Conservation (phyloP, 2,113 vertebrate species). For the Eurystomus gularis region DNA sequence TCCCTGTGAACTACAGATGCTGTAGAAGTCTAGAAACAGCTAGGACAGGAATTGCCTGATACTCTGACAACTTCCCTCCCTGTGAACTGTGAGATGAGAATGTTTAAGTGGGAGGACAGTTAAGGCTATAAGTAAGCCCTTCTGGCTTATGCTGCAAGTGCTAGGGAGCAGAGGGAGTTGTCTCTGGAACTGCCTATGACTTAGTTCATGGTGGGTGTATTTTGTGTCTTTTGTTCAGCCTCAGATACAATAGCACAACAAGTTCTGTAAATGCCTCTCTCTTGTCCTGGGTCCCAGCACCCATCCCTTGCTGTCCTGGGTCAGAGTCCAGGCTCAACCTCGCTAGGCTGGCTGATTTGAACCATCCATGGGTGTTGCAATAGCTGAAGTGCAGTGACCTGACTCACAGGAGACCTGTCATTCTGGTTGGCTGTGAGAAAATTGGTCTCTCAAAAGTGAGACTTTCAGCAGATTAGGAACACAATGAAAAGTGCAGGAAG, state of each 20-base stretch:
- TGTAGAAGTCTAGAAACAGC: background rate
- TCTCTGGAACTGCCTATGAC: background rate
- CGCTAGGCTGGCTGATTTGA: background rate
- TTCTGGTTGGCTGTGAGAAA: background rate
- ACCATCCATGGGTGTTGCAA: background rate
- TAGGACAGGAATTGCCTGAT: background rate
- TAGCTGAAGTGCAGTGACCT: background rate
- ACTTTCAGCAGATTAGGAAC: background rate
- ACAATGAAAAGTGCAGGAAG: background rate
- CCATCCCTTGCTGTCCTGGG: background rate
- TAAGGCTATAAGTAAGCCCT: background rate
- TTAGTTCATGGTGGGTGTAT: background rate
- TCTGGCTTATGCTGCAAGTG: background rate
- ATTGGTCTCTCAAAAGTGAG: rapidly evolving
- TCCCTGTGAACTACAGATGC: background rate
- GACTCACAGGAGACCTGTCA: background rate
- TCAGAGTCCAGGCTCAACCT: background rate
- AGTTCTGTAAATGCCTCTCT: background rate
- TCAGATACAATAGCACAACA: background rate
- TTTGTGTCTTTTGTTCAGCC: background rate
- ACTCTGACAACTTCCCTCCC: background rate
- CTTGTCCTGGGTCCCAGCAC: background rate
- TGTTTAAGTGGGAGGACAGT: background rate
- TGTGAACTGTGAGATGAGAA: background rate
- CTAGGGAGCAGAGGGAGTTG: background rate